phyloP scores from a whole-genome alignment of 1,140 invertebrate genomes.

The Neodiprion lecontei region DNA sequence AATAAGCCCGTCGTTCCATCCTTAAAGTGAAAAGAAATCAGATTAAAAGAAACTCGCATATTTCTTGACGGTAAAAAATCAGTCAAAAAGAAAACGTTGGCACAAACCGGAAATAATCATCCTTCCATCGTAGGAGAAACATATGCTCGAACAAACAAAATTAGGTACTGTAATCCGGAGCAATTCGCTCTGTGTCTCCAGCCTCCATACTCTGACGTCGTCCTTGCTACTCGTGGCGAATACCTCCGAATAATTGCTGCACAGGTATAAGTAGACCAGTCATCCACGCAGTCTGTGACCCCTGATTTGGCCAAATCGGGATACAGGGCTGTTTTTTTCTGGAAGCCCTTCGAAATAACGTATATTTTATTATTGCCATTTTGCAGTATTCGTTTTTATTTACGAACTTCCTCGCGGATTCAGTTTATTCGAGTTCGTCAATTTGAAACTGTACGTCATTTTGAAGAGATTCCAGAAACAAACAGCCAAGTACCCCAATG shows the following conservation, averaged over 20 bases:
- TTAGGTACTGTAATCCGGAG: slow-evolving; percentile 84
- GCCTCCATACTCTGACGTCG: slow-evolving; percentile 85
- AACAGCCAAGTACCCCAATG: no score
- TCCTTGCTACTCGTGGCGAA: slow-evolving; percentile 86
- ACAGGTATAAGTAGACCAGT: slow-evolving; percentile 22
- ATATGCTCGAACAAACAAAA: slow-evolving; percentile 81
- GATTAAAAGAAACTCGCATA: background rate
- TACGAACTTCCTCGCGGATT: no score
- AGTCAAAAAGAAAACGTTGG: background rate
- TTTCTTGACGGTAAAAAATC: background rate
- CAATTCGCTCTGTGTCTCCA: slow-evolving; percentile 77
- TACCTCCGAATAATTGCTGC: slow-evolving; percentile 77
- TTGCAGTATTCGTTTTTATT: no score
- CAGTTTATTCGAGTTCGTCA: no score
- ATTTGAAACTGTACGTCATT: no score
- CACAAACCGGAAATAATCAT: slow-evolving; percentile 75
- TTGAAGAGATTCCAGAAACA: no score
- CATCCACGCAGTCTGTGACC: no score
- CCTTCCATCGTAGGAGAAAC: slow-evolving; percentile 80
- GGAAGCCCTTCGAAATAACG: no score
- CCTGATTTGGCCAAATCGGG: no score
- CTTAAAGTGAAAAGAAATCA: slow-evolving; percentile 43
- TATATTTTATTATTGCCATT: no score
- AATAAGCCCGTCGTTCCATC: slow-evolving; percentile 90
- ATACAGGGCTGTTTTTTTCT: no score